Conservation (phyloP, 2,113 vertebrate genomes). For the Labeo rohita region DNA sequence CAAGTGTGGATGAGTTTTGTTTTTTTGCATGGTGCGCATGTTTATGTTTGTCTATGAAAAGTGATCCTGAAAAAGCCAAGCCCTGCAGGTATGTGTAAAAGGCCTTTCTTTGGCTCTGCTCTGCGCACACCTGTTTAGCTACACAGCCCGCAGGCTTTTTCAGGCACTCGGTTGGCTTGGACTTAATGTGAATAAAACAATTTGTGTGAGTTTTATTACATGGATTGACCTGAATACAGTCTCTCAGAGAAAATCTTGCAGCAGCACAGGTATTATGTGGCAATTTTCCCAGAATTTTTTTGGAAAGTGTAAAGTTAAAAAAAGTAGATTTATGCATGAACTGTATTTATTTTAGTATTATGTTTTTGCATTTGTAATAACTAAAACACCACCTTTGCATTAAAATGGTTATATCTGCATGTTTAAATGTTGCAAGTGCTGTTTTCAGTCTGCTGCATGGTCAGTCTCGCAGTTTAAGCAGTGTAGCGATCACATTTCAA, state of each 20-base stretch:
- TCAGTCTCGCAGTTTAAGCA: constrained; percentile 63
- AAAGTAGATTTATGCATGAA: neutral
- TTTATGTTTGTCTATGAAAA: constrained; percentile 59
- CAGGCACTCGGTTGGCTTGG: constrained; percentile 49
- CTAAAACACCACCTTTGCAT: neutral
- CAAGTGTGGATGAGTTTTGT: constrained; percentile 9
- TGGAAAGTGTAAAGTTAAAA: no score
- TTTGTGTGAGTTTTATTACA: constrained; percentile 53
- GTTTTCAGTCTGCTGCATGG: constrained; percentile 46
- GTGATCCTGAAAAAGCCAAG: constrained; percentile 56
- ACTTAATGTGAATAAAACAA: constrained; percentile 25
- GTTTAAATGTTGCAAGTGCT: neutral
- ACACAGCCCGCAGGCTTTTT: constrained; percentile 62
- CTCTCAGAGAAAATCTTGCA: constrained; percentile 2
- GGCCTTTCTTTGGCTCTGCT: constrained; percentile 38
- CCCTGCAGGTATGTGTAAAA: constrained; percentile 58
- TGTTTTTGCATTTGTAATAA: no score
- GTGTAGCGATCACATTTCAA: constrained; percentile 72
- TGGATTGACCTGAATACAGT: constrained; percentile 35
- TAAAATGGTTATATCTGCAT: neutral
- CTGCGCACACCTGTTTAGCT: constrained; percentile 73
- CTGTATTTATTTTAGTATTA: neutral
- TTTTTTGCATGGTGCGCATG: constrained; percentile 51
- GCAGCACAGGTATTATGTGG: neutral
- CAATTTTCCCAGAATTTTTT: neutral